Base-by-base conservation (phyloP, 1,140 invertebrate genomes). In the Drosophila orosa region DNA sequence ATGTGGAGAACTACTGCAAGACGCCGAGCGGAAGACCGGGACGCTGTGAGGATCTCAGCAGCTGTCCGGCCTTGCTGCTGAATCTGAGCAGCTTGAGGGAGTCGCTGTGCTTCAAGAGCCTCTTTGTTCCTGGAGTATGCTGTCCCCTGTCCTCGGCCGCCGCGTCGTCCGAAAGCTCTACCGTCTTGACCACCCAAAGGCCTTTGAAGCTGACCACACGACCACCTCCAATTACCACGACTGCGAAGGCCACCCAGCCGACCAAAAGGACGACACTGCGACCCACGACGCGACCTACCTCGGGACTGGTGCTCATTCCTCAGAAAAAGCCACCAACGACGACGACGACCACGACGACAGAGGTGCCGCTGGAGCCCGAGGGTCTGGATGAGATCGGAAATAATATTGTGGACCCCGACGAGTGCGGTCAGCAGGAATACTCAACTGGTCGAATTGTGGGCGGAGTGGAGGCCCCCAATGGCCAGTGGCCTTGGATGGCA, bases 401-500 rank as follows among this genome's bases (percentile, higher is more conserved):
- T 50, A 92, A 92, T 29, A 92, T 93, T 31, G 83, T 91, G 3
- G 92, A 93, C 83, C 90, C 92, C 29, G 91, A 93, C 92, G 96
- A 97, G 65, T 98, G 97, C 84, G 97, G 97, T 1, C 94, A 96
- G 66, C 94, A 96, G 57, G 96, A 97, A 92, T 94, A 95, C 63
- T 95, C 96, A 22, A 95, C 96, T 35, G 97, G 95, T 78, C 94
- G 97, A 17, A 96, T 98, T 13, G 97, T 98, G 1, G 97, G 97
- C 1, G 97, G 97, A n/a, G 95, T 96, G 35, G 96, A 97, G 90
- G 94, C 97, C 0, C 93, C 95, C 10, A 95, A 96, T 1, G 97
- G 97, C 5, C 94, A 95, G 42, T 98, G 97, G 96, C 97, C 97
- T 0, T 98, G 97, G 97, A 97, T 98, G 96, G 97, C 96, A 1